Percentiles rank a stretch among this genome's conserved stretches.
These are phyloP conservation scores for Thera britannica DNA, from an alignment of 2,888 invertebrate species.

Conservation along the genomic window DNA sequence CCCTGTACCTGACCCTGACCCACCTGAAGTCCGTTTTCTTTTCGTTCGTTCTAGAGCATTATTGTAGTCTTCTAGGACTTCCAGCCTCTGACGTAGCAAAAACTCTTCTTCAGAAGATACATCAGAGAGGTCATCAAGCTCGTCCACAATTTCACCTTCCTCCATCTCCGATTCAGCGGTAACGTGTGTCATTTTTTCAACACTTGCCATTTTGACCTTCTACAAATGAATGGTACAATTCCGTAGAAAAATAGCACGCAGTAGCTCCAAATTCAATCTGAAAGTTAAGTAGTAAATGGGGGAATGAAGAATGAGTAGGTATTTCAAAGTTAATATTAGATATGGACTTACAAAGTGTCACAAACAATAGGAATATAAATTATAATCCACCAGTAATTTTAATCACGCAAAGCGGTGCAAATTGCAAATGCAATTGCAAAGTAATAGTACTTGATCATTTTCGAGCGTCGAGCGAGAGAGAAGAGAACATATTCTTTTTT, in stretches of 20 bases:
- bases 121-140: constrained; percentile 73
- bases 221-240: constrained; percentile 6
- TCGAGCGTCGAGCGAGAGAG: too few species aligned
- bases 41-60: constrained; percentile 79
- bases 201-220: constrained; percentile 60
- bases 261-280: background rate
- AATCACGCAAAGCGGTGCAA: too few species aligned
- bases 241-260: constrained; percentile 16
- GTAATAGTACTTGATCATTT: too few species aligned
- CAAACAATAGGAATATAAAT: background rate
- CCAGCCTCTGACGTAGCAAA: constrained; percentile 71
- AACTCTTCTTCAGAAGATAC: constrained; percentile 81
- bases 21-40: constrained; percentile 70
- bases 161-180: constrained; percentile 76
- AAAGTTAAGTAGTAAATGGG: background rate
- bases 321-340: background rate
- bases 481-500: too few species aligned
- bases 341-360: background rate
- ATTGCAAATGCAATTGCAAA: too few species aligned
- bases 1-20: constrained; percentile 3
- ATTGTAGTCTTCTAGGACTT: constrained; percentile 79
- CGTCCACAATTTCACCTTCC: constrained; percentile 80
- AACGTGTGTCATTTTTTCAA: constrained; percentile 56
- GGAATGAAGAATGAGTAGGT: background rate
- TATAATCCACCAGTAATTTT: too few species aligned